Evolutionary conservation across 2,113 vertebrate genomes (phyloP).

Genomic region (Cyphomyrus plagiostoma): DNA sequence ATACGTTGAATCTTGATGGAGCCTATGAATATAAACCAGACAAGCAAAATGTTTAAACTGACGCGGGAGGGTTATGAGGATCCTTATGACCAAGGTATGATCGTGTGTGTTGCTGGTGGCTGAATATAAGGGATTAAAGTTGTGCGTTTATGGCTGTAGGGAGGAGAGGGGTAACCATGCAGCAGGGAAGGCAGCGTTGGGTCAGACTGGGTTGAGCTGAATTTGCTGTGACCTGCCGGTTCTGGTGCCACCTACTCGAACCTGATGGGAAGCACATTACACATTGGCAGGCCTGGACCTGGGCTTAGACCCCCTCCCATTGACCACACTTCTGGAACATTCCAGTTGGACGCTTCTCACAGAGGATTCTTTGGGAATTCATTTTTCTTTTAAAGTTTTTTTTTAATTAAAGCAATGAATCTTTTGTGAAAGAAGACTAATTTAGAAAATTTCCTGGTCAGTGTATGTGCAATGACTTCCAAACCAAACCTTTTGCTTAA

Average conservation of each 20-base stretch:
- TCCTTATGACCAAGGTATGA: background rate
- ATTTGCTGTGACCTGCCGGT: background rate
- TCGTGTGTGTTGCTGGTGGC: background rate
- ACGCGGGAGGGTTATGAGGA: background rate
- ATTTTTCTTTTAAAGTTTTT: background rate
- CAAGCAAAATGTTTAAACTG: background rate
- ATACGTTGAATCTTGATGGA: background rate
- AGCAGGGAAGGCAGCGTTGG: background rate
- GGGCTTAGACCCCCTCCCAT: background rate
- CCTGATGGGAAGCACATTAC: background rate
- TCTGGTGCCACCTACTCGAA: background rate
- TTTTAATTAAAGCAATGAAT: conserved; percentile 11
- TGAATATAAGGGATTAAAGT: background rate
- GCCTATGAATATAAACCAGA: background rate
- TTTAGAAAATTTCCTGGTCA: conserved; percentile 33
- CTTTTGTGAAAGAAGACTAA: conserved; percentile 32
- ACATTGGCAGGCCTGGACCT: background rate
- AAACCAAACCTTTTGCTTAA: conserved; percentile 49
- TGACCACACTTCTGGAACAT: background rate
- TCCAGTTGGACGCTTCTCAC: background rate
- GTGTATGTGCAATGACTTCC: conserved; percentile 39
- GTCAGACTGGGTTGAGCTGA: background rate
- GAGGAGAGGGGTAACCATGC: background rate
- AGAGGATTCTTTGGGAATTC: background rate
- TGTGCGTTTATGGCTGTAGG: background rate